phyloP scores from a whole-genome alignment of 1,140 invertebrate species.

The Amphibalanus amphitrite region DNA sequence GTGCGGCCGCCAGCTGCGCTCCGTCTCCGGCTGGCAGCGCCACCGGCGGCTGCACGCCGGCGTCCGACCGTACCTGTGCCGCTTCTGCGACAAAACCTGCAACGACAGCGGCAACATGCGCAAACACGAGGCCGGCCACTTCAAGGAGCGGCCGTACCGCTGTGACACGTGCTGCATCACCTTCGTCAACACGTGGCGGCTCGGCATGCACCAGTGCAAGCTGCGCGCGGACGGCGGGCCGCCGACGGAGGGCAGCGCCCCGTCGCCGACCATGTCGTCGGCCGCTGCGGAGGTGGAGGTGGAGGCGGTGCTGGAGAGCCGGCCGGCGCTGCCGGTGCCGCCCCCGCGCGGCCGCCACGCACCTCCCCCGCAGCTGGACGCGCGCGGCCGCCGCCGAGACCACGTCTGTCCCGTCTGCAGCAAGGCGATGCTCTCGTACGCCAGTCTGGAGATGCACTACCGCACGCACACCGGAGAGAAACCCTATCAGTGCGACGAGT shows the following conservation, averaged over 20 bases:
- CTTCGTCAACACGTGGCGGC: background rate
- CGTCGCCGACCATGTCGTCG: no score
- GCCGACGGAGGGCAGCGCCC: no score
- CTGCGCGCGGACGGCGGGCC: background rate
- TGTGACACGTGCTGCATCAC: background rate
- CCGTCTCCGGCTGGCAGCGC: background rate
- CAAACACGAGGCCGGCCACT: background rate
- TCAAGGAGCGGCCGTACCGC: background rate
- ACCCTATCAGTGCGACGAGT: conserved; percentile 88
- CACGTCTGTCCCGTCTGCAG: conserved; percentile 13
- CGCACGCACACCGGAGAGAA: conserved; percentile 93
- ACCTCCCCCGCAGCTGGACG: no score
- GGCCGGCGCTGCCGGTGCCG: background rate
- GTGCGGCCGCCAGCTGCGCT: background rate
- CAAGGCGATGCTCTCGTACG: conserved; percentile 14
- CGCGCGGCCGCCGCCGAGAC: conserved; percentile 6
- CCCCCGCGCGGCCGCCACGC: background rate
- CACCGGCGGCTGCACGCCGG: background rate
- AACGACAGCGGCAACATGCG: background rate
- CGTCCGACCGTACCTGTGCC: background rate
- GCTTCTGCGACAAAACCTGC: background rate
- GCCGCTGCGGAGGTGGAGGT: background rate
- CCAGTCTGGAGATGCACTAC: conserved; percentile 40
- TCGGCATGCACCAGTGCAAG: background rate
- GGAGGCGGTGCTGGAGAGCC: no score